Evolutionary conservation across 2,113 vertebrate genomes (phyloP).

Genomic region (Oryzias curvinotus): DNA sequence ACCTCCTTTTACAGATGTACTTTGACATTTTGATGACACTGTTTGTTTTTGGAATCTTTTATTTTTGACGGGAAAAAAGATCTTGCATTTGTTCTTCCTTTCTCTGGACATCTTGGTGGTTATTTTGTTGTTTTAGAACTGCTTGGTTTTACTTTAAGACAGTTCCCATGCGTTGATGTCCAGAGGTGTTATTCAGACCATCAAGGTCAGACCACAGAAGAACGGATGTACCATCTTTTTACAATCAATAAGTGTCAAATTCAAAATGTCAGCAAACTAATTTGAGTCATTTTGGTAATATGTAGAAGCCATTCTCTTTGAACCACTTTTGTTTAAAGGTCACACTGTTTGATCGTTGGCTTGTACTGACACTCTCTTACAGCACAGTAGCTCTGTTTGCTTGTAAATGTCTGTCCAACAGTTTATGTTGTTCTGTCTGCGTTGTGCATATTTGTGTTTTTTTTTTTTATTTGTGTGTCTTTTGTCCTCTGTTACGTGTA

Average conservation of each 20-base stretch:
- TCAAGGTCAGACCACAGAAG: constrained; percentile 15
- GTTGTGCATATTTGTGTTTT: constrained; percentile 14
- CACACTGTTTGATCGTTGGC: constrained; percentile 44
- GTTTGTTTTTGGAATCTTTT: constrained; percentile 7
- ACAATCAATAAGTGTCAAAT: constrained; percentile 18
- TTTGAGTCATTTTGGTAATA: constrained; percentile 28
- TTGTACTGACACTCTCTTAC: constrained; percentile 55
- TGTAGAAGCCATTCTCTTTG: constrained; percentile 33
- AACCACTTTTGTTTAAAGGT: constrained; percentile 41
- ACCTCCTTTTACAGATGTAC: constrained; percentile 33
- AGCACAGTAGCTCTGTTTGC: constrained; percentile 54
- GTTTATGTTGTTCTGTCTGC: constrained; percentile 38
- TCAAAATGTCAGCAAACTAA: constrained; percentile 65
- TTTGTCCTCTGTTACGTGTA: neutral
- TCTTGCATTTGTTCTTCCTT: constrained; percentile 26
- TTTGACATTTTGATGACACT: constrained; percentile 62
- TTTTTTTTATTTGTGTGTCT: constrained; percentile 11
- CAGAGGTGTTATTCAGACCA: neutral
- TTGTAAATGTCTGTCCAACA: constrained; percentile 36
- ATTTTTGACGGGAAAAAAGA: constrained; percentile 11
- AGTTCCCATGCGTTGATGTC: neutral
- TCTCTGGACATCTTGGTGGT: constrained; percentile 23
- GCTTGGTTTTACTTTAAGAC: neutral
- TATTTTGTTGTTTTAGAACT: neutral
- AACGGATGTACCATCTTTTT: constrained; percentile 25